Percentiles rank a stretch among this genome's conserved stretches.
Evolutionary conservation across 1,140 invertebrate species (phyloP).

Genomic region (Drosophila willistoni): DNA sequence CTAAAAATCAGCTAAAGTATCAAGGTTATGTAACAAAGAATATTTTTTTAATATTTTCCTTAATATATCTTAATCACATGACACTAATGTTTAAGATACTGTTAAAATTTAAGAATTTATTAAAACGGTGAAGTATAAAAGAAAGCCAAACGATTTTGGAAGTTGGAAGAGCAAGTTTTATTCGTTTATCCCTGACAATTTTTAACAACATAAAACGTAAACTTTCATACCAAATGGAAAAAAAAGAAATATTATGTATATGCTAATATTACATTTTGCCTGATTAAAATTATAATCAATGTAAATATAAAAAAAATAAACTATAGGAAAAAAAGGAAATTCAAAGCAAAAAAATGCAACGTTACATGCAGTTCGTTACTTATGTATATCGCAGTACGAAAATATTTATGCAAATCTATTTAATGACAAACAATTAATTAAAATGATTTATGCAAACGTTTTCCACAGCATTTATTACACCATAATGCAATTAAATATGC

Average conservation of each 20-base stretch:
- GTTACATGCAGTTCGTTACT: conserved; percentile 17
- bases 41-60: neutral
- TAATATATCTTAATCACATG: too few relatives aligned
- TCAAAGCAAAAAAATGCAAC: conserved; percentile 9
- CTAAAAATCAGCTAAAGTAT: neutral
- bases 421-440: conserved; percentile 81
- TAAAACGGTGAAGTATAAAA: too few relatives aligned
- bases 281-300: conserved; percentile 72
- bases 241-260: conserved; percentile 35
- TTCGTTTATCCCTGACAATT: neutral
- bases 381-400: conserved; percentile 50
- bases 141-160: too few relatives aligned
- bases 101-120: too few relatives aligned
- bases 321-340: neutral
- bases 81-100: too few relatives aligned
- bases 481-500: conserved; percentile 67
- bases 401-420: conserved; percentile 79
- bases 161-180: neutral
- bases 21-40: neutral
- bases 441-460: conserved; percentile 71
- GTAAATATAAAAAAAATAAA: conserved; percentile 13
- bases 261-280: conserved; percentile 67
- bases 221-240: neutral
- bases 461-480: conserved; percentile 67
- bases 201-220: neutral